phyloP scores from a whole-genome alignment of 2,888 invertebrate genomes.

The Stegana nigrithorax region DNA sequence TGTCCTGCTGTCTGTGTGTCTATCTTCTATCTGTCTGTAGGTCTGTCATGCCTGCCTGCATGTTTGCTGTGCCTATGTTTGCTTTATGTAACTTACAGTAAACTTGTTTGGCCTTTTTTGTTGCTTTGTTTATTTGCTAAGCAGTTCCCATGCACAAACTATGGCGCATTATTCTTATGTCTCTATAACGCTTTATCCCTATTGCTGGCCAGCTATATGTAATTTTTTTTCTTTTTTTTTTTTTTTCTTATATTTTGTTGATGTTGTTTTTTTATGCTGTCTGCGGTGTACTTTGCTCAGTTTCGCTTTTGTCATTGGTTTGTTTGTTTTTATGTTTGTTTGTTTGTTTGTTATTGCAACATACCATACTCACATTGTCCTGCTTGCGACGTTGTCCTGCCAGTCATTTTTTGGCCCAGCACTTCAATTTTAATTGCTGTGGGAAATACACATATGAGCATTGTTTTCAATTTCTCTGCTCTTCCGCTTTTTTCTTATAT shows the following conservation, averaged over 20 bases:
- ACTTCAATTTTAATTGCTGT: slow-evolving; percentile 67
- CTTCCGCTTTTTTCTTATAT: background rate
- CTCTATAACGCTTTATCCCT: slow-evolving; percentile 22
- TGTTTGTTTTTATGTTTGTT: slow-evolving; percentile 49
- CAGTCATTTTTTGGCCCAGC: slow-evolving; percentile 36
- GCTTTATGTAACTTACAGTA: slow-evolving; percentile 25
- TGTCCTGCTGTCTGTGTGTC: slow-evolving; percentile 40
- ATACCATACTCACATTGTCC: too few species aligned
- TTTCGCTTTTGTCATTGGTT: slow-evolving; percentile 18
- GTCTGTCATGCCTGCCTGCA: background rate
- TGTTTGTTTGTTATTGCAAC: slow-evolving; percentile 40
- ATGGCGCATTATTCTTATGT: slow-evolving; percentile 36
- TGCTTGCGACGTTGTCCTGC: slow-evolving; percentile 46
- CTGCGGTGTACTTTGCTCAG: slow-evolving; percentile 11
- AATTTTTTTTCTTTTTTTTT: too few species aligned
- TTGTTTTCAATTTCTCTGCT: slow-evolving; percentile 12
- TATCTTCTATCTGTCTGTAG: slow-evolving; percentile 35
- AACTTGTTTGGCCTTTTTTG: slow-evolving; percentile 47
- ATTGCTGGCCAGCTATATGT: too few species aligned
- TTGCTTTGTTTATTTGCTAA: too few species aligned
- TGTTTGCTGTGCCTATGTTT: slow-evolving; percentile 24
- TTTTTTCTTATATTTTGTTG: too few species aligned
- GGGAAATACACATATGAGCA: slow-evolving; percentile 67
- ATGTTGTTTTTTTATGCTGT: slow-evolving; percentile 8
- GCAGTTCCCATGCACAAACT: too few species aligned